phyloP scores from a whole-genome alignment of 2,888 invertebrate genomes.

The Perizoma flavofasciatum region DNA sequence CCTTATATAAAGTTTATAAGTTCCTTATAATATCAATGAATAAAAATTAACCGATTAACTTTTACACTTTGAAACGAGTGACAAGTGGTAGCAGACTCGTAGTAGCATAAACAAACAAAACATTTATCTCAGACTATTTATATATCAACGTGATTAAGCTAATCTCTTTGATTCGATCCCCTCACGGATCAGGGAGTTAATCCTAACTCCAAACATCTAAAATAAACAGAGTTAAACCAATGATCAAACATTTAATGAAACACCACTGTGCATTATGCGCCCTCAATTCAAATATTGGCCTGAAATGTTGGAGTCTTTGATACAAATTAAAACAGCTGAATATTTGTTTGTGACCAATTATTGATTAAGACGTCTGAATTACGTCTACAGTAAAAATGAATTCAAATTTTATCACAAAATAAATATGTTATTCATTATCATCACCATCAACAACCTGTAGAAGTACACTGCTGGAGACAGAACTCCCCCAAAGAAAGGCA shows the following conservation, averaged over 20 bases:
- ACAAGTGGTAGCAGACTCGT: too few relatives aligned
- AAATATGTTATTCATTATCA: too few relatives aligned
- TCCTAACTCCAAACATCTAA: constrained; percentile 15
- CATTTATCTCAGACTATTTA: not conserved
- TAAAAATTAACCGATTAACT: too few relatives aligned
- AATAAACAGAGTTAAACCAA: constrained; percentile 18
- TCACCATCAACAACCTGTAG: too few relatives aligned
- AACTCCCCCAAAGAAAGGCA: too few relatives aligned
- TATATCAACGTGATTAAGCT: not conserved
- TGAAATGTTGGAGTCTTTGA: not conserved
- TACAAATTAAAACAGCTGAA: not conserved
- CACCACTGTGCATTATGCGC: constrained; percentile 18
- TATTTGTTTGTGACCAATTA: not conserved
- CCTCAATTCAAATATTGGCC: constrained; percentile 14
- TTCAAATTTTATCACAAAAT: too few relatives aligned
- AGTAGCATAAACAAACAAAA: not conserved
- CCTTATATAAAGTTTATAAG: too few relatives aligned
- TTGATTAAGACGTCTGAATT: not conserved
- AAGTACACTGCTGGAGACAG: too few relatives aligned
- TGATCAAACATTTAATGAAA: constrained; percentile 18
- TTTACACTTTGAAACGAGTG: too few relatives aligned
- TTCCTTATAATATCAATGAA: too few relatives aligned
- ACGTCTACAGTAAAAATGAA: not conserved
- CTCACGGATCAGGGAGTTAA: constrained; percentile 23
- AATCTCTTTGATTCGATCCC: constrained; percentile 9